Conservation (phyloP, 1,140 invertebrate species). For the Zophobas atratus region DNA sequence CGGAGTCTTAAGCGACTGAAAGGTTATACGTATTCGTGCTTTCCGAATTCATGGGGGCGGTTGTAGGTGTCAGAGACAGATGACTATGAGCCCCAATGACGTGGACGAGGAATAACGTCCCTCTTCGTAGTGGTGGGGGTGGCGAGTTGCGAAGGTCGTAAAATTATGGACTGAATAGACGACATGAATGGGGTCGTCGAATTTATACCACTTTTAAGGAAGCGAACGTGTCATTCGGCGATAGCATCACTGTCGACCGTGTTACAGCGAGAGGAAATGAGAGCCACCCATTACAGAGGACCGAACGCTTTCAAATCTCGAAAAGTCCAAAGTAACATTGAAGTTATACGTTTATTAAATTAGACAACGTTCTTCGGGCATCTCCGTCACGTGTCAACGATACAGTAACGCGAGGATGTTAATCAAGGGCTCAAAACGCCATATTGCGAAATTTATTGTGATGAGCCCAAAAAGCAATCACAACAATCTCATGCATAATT, state of each 20-base stretch:
- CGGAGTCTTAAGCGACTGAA: conserved; percentile 7
- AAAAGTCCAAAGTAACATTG: too few relatives aligned
- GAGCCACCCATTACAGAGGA: too few relatives aligned
- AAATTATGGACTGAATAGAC: conserved; percentile 17
- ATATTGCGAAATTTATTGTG: conserved; percentile 15
- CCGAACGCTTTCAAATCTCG: too few relatives aligned
- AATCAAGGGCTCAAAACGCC: conserved; percentile 1
- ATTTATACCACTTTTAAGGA: conserved; percentile 17
- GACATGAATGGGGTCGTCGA: not conserved
- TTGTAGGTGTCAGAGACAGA: conserved; percentile 53
- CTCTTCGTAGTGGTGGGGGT: conserved; percentile 24
- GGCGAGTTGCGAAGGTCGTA: not conserved
- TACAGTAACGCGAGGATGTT: not conserved
- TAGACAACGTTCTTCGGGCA: not conserved
- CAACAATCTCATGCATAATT: conserved; percentile 29
- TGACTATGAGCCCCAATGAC: conserved; percentile 50
- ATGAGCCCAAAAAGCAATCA: conserved; percentile 21
- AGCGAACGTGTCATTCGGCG: not conserved
- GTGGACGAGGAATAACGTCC: conserved; percentile 44
- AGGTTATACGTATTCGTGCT: conserved; percentile 40
- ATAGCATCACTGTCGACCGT: not conserved
- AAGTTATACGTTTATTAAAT: too few relatives aligned
- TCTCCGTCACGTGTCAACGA: too few relatives aligned
- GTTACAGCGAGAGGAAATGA: too few relatives aligned
- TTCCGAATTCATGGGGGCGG: conserved; percentile 43